phyloP scores from a whole-genome alignment of 92 coral and sea anemone genomes.

The Zoanthus sansibaricus region DNA sequence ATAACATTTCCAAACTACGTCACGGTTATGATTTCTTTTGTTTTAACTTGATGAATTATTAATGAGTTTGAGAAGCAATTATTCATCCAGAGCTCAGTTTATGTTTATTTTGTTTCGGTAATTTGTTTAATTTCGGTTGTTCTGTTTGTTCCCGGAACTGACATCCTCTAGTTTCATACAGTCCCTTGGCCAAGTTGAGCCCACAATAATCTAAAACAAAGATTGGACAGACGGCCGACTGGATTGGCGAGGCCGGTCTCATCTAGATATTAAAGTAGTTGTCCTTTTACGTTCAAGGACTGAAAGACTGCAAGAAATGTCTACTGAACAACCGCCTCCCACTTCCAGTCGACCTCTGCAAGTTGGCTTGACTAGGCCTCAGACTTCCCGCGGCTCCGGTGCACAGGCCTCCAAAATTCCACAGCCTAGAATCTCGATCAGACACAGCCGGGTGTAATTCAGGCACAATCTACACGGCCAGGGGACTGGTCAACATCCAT shows the following conservation, averaged over 20 bases:
- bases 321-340: constrained; percentile 54
- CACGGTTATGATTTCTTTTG: too few species aligned
- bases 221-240: constrained; percentile 56
- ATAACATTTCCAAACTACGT: too few species aligned
- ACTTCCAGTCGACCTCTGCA: constrained; percentile 52
- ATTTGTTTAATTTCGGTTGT: constrained; percentile 12
- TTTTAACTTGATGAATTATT: too few species aligned
- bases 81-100: not conserved
- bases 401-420: constrained; percentile 88
- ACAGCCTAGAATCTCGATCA: constrained; percentile 81
- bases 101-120: not conserved
- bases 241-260: constrained; percentile 57
- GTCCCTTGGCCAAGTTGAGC: constrained; percentile 54
- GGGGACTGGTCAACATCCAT: constrained; percentile 54
- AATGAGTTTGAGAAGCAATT: not conserved
- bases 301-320: constrained; percentile 55
- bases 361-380: constrained; percentile 76
- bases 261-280: constrained; percentile 56
- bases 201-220: constrained; percentile 37
- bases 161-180: constrained; percentile 33
- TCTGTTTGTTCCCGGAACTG: constrained; percentile 10
- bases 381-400: constrained; percentile 85
- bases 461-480: constrained; percentile 53
- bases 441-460: constrained; percentile 56
- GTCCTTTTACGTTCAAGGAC: constrained; percentile 55